Evolutionary conservation across 2,888 invertebrate genomes (phyloP).

Genomic region (Campoplex nolae): DNA sequence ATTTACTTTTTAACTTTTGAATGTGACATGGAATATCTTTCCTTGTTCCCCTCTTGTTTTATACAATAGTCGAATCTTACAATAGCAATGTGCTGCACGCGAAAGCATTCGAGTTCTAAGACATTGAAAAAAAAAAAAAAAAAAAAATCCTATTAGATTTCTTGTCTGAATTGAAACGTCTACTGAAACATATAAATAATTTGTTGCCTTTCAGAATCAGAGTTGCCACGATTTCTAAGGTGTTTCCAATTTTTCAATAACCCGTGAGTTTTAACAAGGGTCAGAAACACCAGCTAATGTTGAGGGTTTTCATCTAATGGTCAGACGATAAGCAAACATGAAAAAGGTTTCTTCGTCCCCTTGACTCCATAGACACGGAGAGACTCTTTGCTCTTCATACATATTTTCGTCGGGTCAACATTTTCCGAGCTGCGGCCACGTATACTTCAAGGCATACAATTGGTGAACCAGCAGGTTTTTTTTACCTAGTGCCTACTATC

Average conservation of each 20-base stretch:
- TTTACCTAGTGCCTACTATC: neutral
- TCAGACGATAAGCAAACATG: neutral
- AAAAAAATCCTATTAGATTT: too few relatives aligned
- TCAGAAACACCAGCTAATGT: neutral
- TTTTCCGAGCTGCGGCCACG: slow-evolving; percentile 53
- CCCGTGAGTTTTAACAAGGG: slow-evolving; percentile 10
- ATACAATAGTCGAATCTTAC: neutral
- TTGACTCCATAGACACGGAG: slow-evolving; percentile 34
- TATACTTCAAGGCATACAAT: slow-evolving; percentile 52
- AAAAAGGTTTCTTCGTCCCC: slow-evolving; percentile 18
- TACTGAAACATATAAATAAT: neutral
- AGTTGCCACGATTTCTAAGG: too few relatives aligned
- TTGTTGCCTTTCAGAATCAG: too few relatives aligned
- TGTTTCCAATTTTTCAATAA: neutral
- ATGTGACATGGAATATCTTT: neutral
- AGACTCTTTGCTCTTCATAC: slow-evolving; percentile 52
- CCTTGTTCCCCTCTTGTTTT: neutral
- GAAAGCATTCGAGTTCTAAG: neutral
- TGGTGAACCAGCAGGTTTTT: slow-evolving; percentile 47
- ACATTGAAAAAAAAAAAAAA: neutral
- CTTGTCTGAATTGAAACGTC: too few relatives aligned
- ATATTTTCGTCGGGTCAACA: slow-evolving; percentile 67
- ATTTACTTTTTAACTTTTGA: slow-evolving; percentile 44
- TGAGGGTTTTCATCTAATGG: slow-evolving; percentile 31
- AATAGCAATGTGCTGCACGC: neutral